Conservation (phyloP, 2,113 vertebrate species). For the Tapirus terrestris region DNA sequence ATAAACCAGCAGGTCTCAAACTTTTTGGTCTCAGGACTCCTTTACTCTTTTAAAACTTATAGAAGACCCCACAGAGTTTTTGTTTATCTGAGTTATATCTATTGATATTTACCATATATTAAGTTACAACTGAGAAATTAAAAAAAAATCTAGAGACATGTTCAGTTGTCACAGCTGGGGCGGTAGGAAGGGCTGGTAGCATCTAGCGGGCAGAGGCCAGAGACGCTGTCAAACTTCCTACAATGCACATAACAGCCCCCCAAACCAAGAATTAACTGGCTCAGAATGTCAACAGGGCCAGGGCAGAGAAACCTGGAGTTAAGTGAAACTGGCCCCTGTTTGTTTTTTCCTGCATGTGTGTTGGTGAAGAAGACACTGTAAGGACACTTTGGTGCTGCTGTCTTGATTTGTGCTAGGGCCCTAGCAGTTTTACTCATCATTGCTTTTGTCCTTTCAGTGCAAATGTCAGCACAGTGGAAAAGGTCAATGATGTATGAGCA, state of each 20-base stretch:
- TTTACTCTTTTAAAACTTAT: neutral
- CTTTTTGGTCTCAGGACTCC: neutral
- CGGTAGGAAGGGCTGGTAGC: neutral
- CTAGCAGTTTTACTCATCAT: neutral
- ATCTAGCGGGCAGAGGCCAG: neutral
- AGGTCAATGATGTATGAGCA: neutral
- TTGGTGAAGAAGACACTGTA: neutral
- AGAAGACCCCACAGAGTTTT: neutral
- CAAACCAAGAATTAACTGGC: neutral
- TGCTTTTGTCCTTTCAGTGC: neutral
- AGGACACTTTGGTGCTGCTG: neutral
- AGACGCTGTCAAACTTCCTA: neutral
- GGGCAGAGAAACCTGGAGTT: neutral
- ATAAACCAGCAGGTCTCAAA: neutral
- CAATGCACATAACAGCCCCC: neutral
- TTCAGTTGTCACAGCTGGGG: neutral
- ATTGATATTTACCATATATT: neutral
- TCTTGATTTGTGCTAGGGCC: neutral
- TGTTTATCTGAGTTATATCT: neutral
- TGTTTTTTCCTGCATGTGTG: neutral
- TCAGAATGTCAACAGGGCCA: neutral
- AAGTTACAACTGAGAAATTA: conserved; percentile 2
- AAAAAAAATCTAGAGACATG: neutral
- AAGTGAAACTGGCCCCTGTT: neutral
- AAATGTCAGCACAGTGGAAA: neutral